Base-by-base conservation (phyloP, 2,888 invertebrate genomes). In the Leptopterna dolabrata region DNA sequence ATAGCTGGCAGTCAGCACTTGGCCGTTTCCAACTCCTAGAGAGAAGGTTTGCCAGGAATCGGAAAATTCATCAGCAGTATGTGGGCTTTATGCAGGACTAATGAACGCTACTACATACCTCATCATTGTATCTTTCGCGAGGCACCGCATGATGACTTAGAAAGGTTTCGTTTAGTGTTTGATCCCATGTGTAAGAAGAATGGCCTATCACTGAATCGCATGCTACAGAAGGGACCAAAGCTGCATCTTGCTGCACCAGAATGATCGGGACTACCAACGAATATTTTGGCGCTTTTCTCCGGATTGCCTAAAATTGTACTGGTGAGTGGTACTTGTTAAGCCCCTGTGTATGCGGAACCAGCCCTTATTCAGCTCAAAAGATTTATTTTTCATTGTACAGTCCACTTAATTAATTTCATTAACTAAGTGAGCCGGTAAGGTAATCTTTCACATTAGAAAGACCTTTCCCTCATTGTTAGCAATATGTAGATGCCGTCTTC, bases 61-160 rank as follows among this genome's bases (percentile, higher is more conserved):
- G 11, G 3, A 51, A 51, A 16, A 3, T 51, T 9, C 16, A 16
- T 16, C 13, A 51, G 13, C 51, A 51, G 16, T 87, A 87, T 63
- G 19, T 19, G 13, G 80, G 16, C 7, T 87, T 63, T 41, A 81
- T 87, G 80, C 16, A 55, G 27, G 87, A 87, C 27, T 87, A 87
- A 51, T 51, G 51, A 51, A 27, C 11, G 43, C 11, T 87, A 87
- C 24, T 80, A 80, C 51, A 78, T 86, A 19, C 86, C 87, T 14
- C 87, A 87, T 41, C 87, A 87, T 63, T 80, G 80, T 36, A 81
- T 87, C 30, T 80, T 55, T 51, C 55, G 86, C 13, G 81, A 76
- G 16, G 45, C 80, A 7, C 29, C 29, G n/a, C 3, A 9, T 16
- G 16, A 51, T 3, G 16, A 76, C 30, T 36, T 30, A 13, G 36